Conservation (phyloP, 1,140 invertebrate species). For the Drusus annulatus region DNA sequence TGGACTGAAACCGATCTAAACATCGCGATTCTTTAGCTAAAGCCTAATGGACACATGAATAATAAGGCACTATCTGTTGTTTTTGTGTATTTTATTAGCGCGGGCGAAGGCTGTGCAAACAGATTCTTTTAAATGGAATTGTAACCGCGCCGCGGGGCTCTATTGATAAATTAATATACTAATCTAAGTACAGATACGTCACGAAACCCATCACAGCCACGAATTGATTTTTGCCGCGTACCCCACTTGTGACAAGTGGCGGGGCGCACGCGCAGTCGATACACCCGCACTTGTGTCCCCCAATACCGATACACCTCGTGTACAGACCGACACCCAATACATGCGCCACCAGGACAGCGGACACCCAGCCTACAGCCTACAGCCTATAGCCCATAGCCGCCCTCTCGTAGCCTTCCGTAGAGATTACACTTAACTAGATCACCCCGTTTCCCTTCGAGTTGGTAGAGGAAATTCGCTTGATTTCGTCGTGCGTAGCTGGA, state of each 20-base stretch:
- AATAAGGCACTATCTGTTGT: no score
- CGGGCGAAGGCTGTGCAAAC: background rate
- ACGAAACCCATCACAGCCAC: constrained; percentile 29
- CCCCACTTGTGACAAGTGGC: constrained; percentile 37
- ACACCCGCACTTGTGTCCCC: constrained; percentile 17
- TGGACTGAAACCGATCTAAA: no score
- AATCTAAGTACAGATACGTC: constrained; percentile 24
- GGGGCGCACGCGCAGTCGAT: constrained; percentile 17
- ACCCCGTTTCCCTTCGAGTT: constrained; percentile 36
- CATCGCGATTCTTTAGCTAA: no score
- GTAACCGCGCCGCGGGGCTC: background rate
- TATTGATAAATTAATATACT: constrained; percentile 19
- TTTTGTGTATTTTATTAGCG: no score
- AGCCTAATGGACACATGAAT: no score
- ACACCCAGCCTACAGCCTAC: background rate
- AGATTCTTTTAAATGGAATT: background rate
- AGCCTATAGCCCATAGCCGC: background rate
- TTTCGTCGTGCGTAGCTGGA: constrained; percentile 1
- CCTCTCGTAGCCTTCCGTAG: background rate
- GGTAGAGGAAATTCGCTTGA: background rate
- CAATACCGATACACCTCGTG: background rate
- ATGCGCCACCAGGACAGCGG: background rate
- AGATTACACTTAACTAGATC: constrained; percentile 42
- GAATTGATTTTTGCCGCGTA: constrained; percentile 49
- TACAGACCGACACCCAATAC: no score